Evolutionary conservation across 2,797 vertebrate genomes (phyloP).

Genomic region (Taeniopygia guttata): DNA sequence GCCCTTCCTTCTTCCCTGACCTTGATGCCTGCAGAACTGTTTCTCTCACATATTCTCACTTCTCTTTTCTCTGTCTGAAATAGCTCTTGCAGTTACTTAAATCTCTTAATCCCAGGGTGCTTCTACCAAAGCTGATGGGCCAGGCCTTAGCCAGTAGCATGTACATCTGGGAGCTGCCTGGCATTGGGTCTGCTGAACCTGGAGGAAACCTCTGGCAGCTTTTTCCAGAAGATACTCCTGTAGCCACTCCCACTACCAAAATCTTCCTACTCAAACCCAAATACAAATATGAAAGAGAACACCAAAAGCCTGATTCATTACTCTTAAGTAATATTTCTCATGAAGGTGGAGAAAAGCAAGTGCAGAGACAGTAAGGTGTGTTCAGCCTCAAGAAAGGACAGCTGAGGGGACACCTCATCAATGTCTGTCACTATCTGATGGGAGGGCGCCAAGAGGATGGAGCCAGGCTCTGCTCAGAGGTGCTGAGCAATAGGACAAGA

Average conservation of each 20-base stretch:
- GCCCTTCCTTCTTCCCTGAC: not conserved
- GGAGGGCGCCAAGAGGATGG: not conserved
- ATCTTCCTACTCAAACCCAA: not conserved
- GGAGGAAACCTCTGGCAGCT: not conserved
- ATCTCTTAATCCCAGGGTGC: accelerated
- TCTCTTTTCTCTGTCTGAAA: not conserved
- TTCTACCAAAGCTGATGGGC: not conserved
- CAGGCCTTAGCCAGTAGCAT: not conserved
- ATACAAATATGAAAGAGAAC: not conserved
- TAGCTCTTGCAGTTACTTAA: not conserved
- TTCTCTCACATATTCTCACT: not conserved
- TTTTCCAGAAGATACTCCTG: not conserved
- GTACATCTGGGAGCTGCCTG: not conserved
- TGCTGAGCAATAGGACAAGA: accelerated
- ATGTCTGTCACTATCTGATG: not conserved
- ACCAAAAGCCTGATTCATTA: not conserved
- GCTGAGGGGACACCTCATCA: not conserved
- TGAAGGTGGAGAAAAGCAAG: not conserved
- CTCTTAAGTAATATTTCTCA: not conserved
- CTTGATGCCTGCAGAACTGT: not conserved
- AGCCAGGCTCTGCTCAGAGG: not conserved
- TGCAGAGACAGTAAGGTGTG: not conserved
- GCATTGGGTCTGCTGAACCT: not conserved
- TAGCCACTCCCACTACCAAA: not conserved
- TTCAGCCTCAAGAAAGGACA: not conserved